Base-by-base conservation (phyloP, 2,888 invertebrate species). In the Thymelicus acteon region DNA sequence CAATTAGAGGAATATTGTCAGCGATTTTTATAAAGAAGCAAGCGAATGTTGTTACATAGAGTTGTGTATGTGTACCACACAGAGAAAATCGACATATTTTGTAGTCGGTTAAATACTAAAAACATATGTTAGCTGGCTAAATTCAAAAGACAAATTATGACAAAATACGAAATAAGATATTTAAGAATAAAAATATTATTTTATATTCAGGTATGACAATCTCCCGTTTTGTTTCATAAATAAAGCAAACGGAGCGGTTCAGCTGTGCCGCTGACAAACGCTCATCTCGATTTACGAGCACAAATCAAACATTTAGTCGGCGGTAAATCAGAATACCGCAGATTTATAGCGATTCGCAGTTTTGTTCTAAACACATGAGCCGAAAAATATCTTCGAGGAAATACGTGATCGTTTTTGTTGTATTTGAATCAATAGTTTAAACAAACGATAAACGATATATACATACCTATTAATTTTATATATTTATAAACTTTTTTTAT, bases 211-310 rank as follows among this genome's bases (percentile, higher is more conserved):
- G 31, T 49, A 63, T 7, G 39, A 49, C 10, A 37, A 49, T 31
- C 60, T 52, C 10, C 13, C n/a, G 39, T 48, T 73, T 75, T 66
- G 69, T 73, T 77, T 72, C 71, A 67, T 65, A 37, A 72, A 73
- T 76, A 78, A 75, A 70, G 63, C 60, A 65, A 72, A 68, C 61
- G 72, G 74, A 76, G 76, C 78, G 83, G 82, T 82, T 84, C 88
- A 89, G 84, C 87, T 89, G 87, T 76, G 84, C 75, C 75, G 69
- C 80, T 87, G 89, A 88, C 90, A 86, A 81, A 85, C 82, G 91
- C 86, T 93, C 89, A 93, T 92, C 93, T 91, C 91, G 90, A 93
- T 93, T 92, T 92, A 92, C 88, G 91, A 81, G 89, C 87, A 83
- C 90, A 91, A 91, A 92, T 92, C 91, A 92, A 91, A 91, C 90